These are phyloP conservation scores for Misgurnus mizolepis DNA, from an alignment of 2,113 vertebrate genomes.

Conservation along the genomic window DNA sequence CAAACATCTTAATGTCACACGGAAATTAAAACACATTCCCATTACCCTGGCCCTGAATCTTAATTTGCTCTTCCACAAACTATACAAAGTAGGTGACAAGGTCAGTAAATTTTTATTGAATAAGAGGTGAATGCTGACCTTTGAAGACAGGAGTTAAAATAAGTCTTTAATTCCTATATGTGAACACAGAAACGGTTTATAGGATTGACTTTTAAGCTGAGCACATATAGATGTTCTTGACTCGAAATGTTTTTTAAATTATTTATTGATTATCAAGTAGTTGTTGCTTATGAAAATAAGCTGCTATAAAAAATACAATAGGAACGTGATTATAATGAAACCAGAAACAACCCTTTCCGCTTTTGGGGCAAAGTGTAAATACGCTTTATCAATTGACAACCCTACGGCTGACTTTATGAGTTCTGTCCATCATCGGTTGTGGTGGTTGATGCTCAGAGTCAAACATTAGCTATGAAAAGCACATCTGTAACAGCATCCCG, in stretches of 20 bases:
- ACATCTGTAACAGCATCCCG: conserved; percentile 68
- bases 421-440: conserved; percentile 7
- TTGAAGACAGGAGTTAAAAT: conserved; percentile 65
- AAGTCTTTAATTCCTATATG: conserved; percentile 47
- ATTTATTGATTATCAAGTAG: conserved; percentile 38
- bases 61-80: conserved; percentile 86
- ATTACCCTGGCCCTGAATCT: conserved; percentile 88
- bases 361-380: neutral
- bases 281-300: conserved; percentile 8
- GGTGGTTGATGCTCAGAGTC: conserved; percentile 40
- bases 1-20: conserved; percentile 96
- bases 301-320: neutral
- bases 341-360: neutral
- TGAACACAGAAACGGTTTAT: conserved; percentile 25
- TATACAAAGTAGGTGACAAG: conserved; percentile 79
- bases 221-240: neutral
- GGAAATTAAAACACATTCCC: conserved; percentile 94
- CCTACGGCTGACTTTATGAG: neutral
- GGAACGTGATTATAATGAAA: neutral
- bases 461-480: conserved; percentile 64
- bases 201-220: conserved; percentile 39
- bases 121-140: conserved; percentile 74
- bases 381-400: neutral
- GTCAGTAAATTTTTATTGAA: conserved; percentile 78
- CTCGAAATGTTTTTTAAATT: conserved; percentile 20